phyloP scores from a whole-genome alignment of 2,113 vertebrate genomes.

The Podiceps cristatus region DNA sequence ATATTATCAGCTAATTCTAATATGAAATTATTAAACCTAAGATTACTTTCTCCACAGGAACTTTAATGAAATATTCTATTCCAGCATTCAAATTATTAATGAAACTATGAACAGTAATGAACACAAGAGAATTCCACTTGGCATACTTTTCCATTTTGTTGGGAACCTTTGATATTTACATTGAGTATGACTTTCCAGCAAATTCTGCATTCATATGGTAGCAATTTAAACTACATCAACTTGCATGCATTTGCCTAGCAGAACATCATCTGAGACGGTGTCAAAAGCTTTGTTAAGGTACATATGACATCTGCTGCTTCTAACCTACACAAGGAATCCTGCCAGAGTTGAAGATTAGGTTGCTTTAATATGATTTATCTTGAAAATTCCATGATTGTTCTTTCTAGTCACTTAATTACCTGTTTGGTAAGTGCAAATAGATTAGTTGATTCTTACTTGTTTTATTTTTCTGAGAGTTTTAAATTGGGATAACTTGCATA shows the following conservation, averaged over 20 bases:
- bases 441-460: not conserved
- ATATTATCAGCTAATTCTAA: not conserved
- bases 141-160: not conserved
- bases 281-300: not conserved
- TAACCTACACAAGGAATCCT: not conserved
- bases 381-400: not conserved
- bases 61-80: not conserved
- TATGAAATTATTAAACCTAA: not conserved
- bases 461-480: not conserved
- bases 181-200: not conserved
- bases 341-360: not conserved
- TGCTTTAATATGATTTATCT: not conserved
- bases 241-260: not conserved
- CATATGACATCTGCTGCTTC: not conserved
- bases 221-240: not conserved
- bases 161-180: not conserved
- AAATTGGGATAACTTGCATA: accelerated
- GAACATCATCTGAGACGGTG: not conserved
- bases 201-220: not conserved
- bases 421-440: not conserved
- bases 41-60: not conserved
- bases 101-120: not conserved
- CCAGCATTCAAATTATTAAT: not conserved
- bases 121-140: not conserved
- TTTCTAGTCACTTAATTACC: not conserved